Percentiles rank a stretch among this genome's conserved stretches.
phyloP scores from a whole-genome alignment of 2,888 invertebrate species.

The Scaptomyza caliginosa region DNA sequence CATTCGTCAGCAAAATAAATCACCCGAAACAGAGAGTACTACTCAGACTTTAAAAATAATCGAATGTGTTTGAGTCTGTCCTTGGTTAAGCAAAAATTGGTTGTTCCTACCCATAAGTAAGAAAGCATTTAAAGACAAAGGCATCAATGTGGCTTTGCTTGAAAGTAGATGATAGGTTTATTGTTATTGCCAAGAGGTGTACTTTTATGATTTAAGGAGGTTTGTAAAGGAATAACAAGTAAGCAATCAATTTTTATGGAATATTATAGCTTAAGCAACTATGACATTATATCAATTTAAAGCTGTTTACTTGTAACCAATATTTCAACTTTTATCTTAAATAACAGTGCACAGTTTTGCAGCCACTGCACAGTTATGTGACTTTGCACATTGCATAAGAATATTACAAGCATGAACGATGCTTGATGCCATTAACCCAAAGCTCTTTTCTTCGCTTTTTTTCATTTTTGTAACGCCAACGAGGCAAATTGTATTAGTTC shows the following conservation, averaged over 20 bases:
- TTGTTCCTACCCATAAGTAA: slow-evolving; percentile 9
- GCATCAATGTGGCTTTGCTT: slow-evolving; percentile 3
- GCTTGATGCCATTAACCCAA: slow-evolving; percentile 38
- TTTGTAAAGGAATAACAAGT: neutral
- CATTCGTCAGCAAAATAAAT: slow-evolving; percentile 34
- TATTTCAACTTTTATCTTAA: too few relatives aligned
- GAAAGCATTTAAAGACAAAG: slow-evolving; percentile 11
- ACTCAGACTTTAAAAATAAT: slow-evolving; percentile 22
- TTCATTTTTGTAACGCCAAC: slow-evolving; percentile 8
- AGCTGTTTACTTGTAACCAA: neutral
- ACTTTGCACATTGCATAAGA: slow-evolving; percentile 39
- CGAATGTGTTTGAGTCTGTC: neutral
- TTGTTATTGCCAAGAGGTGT: neutral
- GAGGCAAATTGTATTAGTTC: slow-evolving; percentile 40
- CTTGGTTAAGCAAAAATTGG: neutral
- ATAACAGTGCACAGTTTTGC: slow-evolving; percentile 23
- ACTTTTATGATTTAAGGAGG: neutral
- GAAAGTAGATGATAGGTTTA: neutral
- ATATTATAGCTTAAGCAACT: too few relatives aligned
- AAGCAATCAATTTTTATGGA: neutral
- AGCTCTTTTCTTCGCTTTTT: neutral
- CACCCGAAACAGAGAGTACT: neutral
- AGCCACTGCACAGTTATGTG: neutral
- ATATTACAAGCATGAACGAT: slow-evolving; percentile 12
- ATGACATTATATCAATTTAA: too few relatives aligned